These are phyloP conservation scores for Osmoderma eremita DNA, from an alignment of 2,888 invertebrate species.

Conservation along the genomic window DNA sequence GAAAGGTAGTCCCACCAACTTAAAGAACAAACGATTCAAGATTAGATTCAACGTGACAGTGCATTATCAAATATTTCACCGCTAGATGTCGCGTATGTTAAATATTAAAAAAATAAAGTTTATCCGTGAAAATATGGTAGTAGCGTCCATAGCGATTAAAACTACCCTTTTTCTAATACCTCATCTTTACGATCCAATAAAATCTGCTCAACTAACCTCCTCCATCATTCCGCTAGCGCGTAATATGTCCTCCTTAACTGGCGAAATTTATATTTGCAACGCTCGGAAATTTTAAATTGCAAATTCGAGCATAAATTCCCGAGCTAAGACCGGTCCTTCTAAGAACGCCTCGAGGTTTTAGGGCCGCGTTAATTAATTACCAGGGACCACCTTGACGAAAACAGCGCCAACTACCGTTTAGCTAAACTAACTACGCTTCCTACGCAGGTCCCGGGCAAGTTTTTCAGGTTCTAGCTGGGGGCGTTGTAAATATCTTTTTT, in stretches of 20 bases:
- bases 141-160: background rate
- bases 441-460: constrained; percentile 6
- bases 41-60: too few relatives aligned
- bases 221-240: background rate
- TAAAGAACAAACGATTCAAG: too few relatives aligned
- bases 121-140: background rate
- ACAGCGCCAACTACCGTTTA: constrained; percentile 26
- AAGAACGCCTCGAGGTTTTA: constrained; percentile 31
- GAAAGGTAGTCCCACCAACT: too few relatives aligned
- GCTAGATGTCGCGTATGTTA: too few relatives aligned
- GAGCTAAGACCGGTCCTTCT: constrained; percentile 7
- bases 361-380: constrained; percentile 36
- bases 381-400: constrained; percentile 27
- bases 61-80: too few relatives aligned
- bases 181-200: constrained; percentile 12
- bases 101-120: too few relatives aligned
- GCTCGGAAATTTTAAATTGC: constrained; percentile 33
- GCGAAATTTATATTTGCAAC: constrained; percentile 29
- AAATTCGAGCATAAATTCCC: constrained; percentile 37
- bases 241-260: constrained; percentile 23
- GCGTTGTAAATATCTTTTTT: background rate
- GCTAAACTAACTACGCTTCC: constrained; percentile 13
- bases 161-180: constrained; percentile 5
- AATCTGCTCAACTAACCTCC: constrained; percentile 18
- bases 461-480: background rate